Evolutionary conservation across 2,113 vertebrate species (phyloP), one percentile per base, ranked within the genome.

Genomic region (Excalfactoria chinensis): DNA sequence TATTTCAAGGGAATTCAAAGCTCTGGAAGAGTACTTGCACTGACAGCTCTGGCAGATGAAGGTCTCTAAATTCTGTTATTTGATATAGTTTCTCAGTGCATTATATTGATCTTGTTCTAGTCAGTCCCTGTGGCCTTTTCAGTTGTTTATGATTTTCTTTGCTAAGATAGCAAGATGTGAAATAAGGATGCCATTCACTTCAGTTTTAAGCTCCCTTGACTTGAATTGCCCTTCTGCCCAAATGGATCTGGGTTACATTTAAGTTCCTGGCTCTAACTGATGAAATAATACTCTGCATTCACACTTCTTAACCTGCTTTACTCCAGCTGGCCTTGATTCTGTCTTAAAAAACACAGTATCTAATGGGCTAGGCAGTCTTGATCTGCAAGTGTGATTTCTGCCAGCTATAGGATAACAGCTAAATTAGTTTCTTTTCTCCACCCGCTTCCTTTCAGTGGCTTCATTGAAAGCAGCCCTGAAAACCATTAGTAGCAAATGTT

Each of bases 221-320:
- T 49, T 2, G 0, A 6, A 5, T n/a, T 35, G 41, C 37, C 48
- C 71, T 69, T 55, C 53, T 64, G 28, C 72, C 40, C 3, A 18
- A 0, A 9, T 19, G 44, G 16, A 4, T 3, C n/a, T 2, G 6
- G n/a, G 55, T 35, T 11, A 34, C 26, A 3, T 14, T 40, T 0
- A 9, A 49, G 41, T 10, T 32, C 18, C 56, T 30, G 67, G 4
- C 1, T 32, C 35, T 21, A 7, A 1, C 12, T 18, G 68, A 4
- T 4, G 23, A 63, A 56, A 30, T 7, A 0, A 41, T 3, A 14
- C n/a, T 0, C 37, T 15, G 32, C 40, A 43, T 34, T 25, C 11
- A 25, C 22, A 1, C 48, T 74, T 40, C 35, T 43, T 32, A 5
- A 10, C 56, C 56, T 62, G 22, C 7, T 69, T 20, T 44, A 4